Evolutionary conservation across 2,797 vertebrate genomes (phyloP).

Genomic region (Nannoperca obscura): DNA sequence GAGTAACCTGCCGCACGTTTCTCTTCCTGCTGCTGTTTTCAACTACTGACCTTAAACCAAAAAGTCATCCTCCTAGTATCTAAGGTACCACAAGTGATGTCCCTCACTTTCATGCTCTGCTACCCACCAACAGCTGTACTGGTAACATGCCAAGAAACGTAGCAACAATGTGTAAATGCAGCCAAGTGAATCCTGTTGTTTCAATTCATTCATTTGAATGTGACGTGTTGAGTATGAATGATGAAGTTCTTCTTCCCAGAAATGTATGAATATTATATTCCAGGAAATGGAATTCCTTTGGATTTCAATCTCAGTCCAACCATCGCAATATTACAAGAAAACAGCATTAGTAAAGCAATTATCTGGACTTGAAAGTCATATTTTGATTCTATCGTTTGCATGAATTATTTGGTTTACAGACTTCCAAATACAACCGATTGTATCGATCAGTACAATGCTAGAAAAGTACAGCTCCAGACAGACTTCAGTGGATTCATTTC

Average conservation of each 20-base stretch:
- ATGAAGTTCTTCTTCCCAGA: constrained; percentile 15
- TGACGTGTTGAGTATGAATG: constrained; percentile 2
- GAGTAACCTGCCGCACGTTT: neutral
- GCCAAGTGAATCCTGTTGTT: neutral
- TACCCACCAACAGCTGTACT: too few species aligned
- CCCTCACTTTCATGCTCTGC: neutral
- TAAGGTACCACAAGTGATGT: neutral
- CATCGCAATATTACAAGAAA: constrained; percentile 21
- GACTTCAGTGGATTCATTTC: constrained; percentile 49
- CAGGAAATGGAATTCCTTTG: constrained; percentile 28
- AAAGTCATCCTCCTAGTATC: neutral
- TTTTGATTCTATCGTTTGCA: constrained; percentile 14
- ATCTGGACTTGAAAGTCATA: constrained; percentile 9
- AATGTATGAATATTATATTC: constrained; percentile 17
- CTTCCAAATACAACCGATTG: constrained; percentile 9
- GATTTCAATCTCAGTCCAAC: constrained; percentile 17
- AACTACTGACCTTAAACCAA: neutral
- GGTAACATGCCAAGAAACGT: neutral
- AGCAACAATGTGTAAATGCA: neutral
- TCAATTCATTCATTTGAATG: constrained; percentile 20
- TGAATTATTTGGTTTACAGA: constrained; percentile 17
- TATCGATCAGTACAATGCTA: neutral
- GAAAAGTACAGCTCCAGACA: constrained; percentile 1
- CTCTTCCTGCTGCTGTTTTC: constrained; percentile 9
- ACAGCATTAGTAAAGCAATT: constrained; percentile 2